Conservation (phyloP, 2,113 vertebrate genomes). For the Buteo buteo region DNA sequence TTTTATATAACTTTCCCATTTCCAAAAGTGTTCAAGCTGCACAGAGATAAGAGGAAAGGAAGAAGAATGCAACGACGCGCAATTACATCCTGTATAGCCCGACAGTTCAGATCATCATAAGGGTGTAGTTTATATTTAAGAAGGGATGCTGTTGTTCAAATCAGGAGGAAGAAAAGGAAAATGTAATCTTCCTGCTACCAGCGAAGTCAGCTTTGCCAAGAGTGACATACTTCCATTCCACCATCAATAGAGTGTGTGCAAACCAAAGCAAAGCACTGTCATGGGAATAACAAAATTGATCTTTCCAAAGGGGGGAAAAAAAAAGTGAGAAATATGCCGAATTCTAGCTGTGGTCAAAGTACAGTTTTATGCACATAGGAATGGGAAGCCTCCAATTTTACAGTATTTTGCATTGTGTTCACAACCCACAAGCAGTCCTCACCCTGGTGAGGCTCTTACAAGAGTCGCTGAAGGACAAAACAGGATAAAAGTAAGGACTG, state of each 20-base stretch:
- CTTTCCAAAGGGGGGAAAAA: not conserved
- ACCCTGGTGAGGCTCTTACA: not conserved
- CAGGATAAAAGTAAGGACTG: not conserved
- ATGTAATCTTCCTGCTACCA: not conserved
- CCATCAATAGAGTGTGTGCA: rapidly evolving
- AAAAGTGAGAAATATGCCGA: not conserved
- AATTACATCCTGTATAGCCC: not conserved
- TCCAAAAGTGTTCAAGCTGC: not conserved
- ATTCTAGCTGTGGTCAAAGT: not conserved
- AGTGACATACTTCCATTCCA: not conserved
- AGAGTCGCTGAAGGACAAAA: not conserved
- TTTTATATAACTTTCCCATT: not conserved
- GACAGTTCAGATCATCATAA: not conserved
- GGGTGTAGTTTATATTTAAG: not conserved
- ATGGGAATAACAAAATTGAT: not conserved
- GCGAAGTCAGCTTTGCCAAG: not conserved
- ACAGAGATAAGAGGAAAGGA: not conserved
- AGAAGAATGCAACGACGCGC: not conserved
- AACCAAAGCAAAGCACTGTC: not conserved
- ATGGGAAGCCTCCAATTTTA: not conserved
- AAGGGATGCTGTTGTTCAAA: not conserved
- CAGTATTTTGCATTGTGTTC: not conserved
- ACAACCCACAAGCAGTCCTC: not conserved
- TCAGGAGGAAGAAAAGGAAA: not conserved
- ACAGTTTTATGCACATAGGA: not conserved